Evolutionary conservation across 2,888 invertebrate species (phyloP).

Genomic region (Calephelis perditalis): DNA sequence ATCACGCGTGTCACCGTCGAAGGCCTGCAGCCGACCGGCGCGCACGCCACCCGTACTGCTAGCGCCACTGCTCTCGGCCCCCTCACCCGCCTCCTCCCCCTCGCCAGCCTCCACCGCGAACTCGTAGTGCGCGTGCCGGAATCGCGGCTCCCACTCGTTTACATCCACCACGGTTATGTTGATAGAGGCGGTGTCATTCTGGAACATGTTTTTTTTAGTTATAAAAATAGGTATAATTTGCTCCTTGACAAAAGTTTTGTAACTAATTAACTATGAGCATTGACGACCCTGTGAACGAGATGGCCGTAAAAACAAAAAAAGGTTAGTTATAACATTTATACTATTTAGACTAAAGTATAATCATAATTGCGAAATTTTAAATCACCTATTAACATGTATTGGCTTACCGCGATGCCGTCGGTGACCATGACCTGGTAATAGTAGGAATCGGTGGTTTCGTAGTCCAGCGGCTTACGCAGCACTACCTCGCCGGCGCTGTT

Average conservation of each 20-base stretch:
- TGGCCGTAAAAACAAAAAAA: too few relatives aligned
- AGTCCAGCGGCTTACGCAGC: slow-evolving; percentile 86
- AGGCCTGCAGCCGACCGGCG: slow-evolving; percentile 87
- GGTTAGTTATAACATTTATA: too few relatives aligned
- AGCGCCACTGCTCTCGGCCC: not conserved
- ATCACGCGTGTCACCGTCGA: slow-evolving; percentile 91
- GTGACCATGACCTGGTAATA: slow-evolving; percentile 89
- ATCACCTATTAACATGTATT: not conserved
- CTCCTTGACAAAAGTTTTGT: too few relatives aligned
- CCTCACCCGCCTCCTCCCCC: slow-evolving; percentile 24
- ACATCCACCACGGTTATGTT: slow-evolving; percentile 90
- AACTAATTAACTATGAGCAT: too few relatives aligned
- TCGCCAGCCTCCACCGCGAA: slow-evolving; percentile 73
- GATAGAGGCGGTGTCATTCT: slow-evolving; percentile 92
- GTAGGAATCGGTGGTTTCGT: slow-evolving; percentile 84
- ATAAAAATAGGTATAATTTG: too few relatives aligned
- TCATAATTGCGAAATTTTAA: too few relatives aligned
- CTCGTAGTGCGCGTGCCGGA: slow-evolving; percentile 92
- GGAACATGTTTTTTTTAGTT: slow-evolving; percentile 21
- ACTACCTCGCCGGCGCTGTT: slow-evolving; percentile 89
- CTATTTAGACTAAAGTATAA: too few relatives aligned
- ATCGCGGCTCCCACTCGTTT: slow-evolving; percentile 96
- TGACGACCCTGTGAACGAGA: too few relatives aligned
- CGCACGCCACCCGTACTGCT: slow-evolving; percentile 40
- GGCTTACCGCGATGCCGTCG: slow-evolving; percentile 84